A percentile compares a stretch with the other conserved stretches of the same genome.
Conservation (phyloP, 1,140 invertebrate genomes). For the Spodoptera litura region DNA sequence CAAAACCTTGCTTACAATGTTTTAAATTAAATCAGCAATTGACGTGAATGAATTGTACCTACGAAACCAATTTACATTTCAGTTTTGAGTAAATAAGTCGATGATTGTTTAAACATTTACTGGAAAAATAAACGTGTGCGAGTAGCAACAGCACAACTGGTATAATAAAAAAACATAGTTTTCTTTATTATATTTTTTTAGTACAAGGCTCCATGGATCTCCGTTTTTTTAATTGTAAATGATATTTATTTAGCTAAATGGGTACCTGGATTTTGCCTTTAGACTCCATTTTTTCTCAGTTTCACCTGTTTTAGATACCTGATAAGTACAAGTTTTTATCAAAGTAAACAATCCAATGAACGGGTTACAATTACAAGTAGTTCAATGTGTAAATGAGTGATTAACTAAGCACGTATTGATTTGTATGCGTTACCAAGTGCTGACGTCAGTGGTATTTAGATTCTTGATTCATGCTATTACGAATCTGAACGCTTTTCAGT, state of each 20-base stretch:
- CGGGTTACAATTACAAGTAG: slow-evolving; percentile 1
- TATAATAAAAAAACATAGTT: too few species aligned
- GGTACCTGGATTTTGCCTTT: too few species aligned
- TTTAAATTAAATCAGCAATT: not conserved
- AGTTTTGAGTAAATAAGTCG: not conserved
- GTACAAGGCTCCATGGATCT: too few species aligned
- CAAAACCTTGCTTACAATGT: not conserved
- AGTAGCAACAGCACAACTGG: too few species aligned
- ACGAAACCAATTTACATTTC: not conserved
- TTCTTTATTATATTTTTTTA: too few species aligned
- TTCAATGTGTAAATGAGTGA: slow-evolving; percentile 1
- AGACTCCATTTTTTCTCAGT: too few species aligned
- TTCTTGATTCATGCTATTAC: slow-evolving; percentile 46
- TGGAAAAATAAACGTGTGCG: too few species aligned
- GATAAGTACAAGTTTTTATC: too few species aligned
- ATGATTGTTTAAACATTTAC: too few species aligned
- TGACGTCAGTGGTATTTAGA: slow-evolving; percentile 44
- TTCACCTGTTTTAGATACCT: too few species aligned
- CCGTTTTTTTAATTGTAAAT: too few species aligned
- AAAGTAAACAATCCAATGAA: not conserved
- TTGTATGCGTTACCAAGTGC: slow-evolving; percentile 18
- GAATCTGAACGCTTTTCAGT: slow-evolving; percentile 36
- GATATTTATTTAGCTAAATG: too few species aligned
- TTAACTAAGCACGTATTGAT: slow-evolving; percentile 1
- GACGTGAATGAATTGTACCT: not conserved